Percentiles rank a stretch among this genome's conserved stretches.
Conservation (phyloP, 2,113 vertebrate species). For the Quiscalus mexicanus region DNA sequence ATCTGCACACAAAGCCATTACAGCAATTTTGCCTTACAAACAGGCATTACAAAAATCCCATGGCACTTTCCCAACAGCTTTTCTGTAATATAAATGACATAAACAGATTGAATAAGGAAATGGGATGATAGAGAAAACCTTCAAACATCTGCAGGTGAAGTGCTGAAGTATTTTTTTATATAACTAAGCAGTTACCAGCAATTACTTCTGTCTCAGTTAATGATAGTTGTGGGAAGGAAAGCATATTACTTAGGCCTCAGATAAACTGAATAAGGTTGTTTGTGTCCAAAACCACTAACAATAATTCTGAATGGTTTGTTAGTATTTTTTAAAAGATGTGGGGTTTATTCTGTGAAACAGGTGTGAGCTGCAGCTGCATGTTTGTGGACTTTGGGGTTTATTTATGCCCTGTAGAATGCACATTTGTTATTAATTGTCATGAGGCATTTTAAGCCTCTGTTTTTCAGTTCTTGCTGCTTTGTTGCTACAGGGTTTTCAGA, state of each 20-base stretch:
- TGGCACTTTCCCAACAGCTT: background rate
- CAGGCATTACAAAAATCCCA: background rate
- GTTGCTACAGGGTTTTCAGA: background rate
- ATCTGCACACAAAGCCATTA: background rate
- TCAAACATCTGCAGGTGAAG: background rate
- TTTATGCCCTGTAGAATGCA: background rate
- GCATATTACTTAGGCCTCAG: background rate
- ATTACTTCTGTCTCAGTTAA: background rate
- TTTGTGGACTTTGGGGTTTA: background rate
- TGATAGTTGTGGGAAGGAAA: background rate
- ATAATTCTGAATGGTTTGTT: background rate
- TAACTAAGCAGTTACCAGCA: background rate
- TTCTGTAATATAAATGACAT: background rate
- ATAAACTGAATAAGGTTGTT: background rate
- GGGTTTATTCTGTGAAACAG: background rate
- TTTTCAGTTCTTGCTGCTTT: background rate
- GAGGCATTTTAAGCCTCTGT: background rate
- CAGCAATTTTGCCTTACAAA: background rate
- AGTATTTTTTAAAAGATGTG: background rate
- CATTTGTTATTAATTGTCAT: background rate
- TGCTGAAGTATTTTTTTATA: background rate
- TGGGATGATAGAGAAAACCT: background rate
- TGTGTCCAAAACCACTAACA: background rate
- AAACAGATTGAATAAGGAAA: conserved; percentile 1
- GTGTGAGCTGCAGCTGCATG: background rate